Base-by-base conservation (phyloP, 2,888 invertebrate genomes). In the Drosophila ezoana region DNA sequence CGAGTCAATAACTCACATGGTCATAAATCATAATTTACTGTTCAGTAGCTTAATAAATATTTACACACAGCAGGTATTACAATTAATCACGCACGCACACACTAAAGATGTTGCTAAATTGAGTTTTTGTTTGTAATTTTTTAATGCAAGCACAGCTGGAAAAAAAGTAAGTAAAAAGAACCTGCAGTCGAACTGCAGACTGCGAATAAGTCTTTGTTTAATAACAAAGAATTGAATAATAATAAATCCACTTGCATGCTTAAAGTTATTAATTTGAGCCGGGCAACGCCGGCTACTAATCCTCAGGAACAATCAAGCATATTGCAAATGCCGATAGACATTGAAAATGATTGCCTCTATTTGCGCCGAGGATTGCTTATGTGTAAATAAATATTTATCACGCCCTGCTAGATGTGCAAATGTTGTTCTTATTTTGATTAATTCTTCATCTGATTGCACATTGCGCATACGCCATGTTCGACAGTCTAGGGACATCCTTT, bases 11-110 rank as follows among this genome's bases (percentile, higher is more conserved):
- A 18, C 10, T n/a, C 58, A 72, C 61, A 75, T 77, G 78, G 16
- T 48, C 80, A 78, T 82, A 80, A 83, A 82, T 78, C 85, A 82
- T 75, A 77, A 85, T 82, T 72, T 77, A 51, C 54, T 49, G 52
- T 45, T 44, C 56, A 40, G 57, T 10, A 64, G 33, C 57, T 54
- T 40, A 40, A 61, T 80, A 80, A 70, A 85, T 80, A 73, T 85
- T 75, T 73, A 60, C 57, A 49, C 66, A 49, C 53, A 32, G 40
- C 60, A n/a, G 33, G 51, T 58, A 38, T 8, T 23, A 33, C 65
- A 75, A 85, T 82, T 69, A 85, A 82, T 82, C 80, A 71, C 18
- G 48, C 35, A 49, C 33, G 37, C 40, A 40, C 23, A 28, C 47
- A 58, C 9, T 1, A 11, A 16, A 10, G 18, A 14, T 35, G 35